phyloP scores from a whole-genome alignment of 2,888 invertebrate genomes.

The Thymelicus lineola region DNA sequence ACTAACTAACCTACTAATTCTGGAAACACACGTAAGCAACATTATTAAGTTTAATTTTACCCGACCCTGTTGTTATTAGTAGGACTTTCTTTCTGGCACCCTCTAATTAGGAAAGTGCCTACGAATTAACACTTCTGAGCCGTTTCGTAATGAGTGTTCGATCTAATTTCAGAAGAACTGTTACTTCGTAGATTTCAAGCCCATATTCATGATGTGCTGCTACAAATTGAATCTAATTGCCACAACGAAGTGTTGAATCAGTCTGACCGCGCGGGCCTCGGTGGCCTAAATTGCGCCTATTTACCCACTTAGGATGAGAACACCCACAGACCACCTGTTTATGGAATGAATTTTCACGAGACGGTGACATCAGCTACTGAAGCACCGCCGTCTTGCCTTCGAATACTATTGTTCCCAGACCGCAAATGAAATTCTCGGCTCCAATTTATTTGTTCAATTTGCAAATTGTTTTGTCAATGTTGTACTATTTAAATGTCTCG shows the following conservation, averaged over 20 bases:
- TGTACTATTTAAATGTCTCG: not conserved
- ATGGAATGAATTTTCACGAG: slow-evolving; percentile 58
- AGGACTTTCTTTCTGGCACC: slow-evolving; percentile 22
- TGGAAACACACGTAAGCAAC: slow-evolving; percentile 20
- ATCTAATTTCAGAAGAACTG: slow-evolving; percentile 62
- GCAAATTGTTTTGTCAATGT: not conserved
- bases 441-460: slow-evolving; percentile 1
- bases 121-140: slow-evolving; percentile 42
- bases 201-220: slow-evolving; percentile 70
- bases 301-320: slow-evolving; percentile 78
- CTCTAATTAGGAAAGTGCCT: slow-evolving; percentile 44
- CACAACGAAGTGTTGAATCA: slow-evolving; percentile 83
- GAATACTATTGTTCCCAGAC: slow-evolving; percentile 15
- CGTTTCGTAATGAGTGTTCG: slow-evolving; percentile 47
- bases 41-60: slow-evolving; percentile 20
- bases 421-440: slow-evolving; percentile 5
- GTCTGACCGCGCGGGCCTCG: slow-evolving; percentile 62
- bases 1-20: slow-evolving; percentile 24
- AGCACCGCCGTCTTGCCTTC: slow-evolving; percentile 48
- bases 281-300: slow-evolving; percentile 80
- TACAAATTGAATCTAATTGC: slow-evolving; percentile 84
- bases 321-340: slow-evolving; percentile 79
- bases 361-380: slow-evolving; percentile 62
- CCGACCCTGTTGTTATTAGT: slow-evolving; percentile 27
- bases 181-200: slow-evolving; percentile 68